phyloP scores from a whole-genome alignment of 2,797 vertebrate genomes.

The Spondyliosoma cantharus region DNA sequence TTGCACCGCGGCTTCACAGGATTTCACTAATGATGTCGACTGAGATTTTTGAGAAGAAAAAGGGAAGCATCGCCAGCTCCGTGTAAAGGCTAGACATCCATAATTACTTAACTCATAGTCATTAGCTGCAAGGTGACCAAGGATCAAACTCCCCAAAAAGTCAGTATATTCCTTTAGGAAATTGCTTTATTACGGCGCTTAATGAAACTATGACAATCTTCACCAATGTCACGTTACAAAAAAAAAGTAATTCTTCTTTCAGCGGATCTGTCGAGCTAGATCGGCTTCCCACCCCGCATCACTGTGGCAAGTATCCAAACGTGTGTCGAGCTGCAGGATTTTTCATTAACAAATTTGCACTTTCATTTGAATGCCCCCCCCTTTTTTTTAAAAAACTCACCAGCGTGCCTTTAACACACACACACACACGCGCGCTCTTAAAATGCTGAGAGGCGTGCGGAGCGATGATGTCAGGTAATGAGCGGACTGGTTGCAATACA shows the following conservation, averaged over 20 bases:
- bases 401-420: constrained; percentile 65
- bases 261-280: constrained; percentile 78
- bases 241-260: constrained; percentile 73
- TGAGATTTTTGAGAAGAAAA: neutral
- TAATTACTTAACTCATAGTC: neutral
- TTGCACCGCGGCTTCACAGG: neutral
- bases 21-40: constrained; percentile 8
- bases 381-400: constrained; percentile 68
- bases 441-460: constrained; percentile 70
- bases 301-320: constrained; percentile 80
- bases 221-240: constrained; percentile 50
- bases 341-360: constrained; percentile 70
- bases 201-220: constrained; percentile 5
- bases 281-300: constrained; percentile 63
- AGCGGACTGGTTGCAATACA: constrained; percentile 73
- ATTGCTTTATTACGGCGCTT: neutral
- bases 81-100: constrained; percentile 2
- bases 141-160: constrained; percentile 22
- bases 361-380: constrained; percentile 48
- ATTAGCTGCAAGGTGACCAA: neutral
- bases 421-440: constrained; percentile 22
- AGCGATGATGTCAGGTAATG: constrained; percentile 72
- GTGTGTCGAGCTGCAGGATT: constrained; percentile 55
- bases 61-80: neutral
- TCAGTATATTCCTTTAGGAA: neutral